These are phyloP conservation scores for Megathymus violae DNA, from an alignment of 1,140 invertebrate species.

Conservation along the genomic window DNA sequence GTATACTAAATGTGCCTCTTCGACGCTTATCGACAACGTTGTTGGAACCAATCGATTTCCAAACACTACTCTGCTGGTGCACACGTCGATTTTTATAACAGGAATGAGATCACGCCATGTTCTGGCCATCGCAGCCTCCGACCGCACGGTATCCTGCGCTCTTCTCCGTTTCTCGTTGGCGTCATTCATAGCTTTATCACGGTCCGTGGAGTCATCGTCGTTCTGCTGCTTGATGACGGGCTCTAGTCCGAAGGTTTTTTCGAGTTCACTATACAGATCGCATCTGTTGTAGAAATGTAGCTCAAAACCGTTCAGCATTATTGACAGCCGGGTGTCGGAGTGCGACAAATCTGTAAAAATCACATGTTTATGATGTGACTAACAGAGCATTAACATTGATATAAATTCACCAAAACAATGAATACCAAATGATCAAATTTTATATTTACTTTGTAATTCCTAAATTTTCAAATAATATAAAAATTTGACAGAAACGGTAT, in stretches of 20 bases:
- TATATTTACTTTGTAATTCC: no score
- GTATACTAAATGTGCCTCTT: conserved; percentile 97
- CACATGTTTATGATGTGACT: neutral
- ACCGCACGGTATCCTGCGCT: conserved; percentile 87
- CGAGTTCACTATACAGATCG: conserved; percentile 93
- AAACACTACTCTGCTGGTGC: conserved; percentile 95
- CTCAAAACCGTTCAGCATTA: conserved; percentile 98
- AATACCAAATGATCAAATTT: no score
- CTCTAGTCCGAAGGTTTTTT: conserved; percentile 94
- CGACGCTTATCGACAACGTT: conserved; percentile 95
- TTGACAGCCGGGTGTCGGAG: conserved; percentile 95
- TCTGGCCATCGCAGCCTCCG: conserved; percentile 90
- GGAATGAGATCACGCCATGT: conserved; percentile 98
- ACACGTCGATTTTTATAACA: conserved; percentile 97
- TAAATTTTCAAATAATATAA: no score
- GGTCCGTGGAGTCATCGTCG: conserved; percentile 74
- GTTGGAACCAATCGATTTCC: conserved; percentile 98
- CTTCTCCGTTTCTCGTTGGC: conserved; percentile 84
- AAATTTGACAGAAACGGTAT: no score
- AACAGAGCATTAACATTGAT: no score
- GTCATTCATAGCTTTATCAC: conserved; percentile 85
- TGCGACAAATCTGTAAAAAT: conserved; percentile 94
- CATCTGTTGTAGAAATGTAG: conserved; percentile 98
- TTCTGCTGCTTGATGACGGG: conserved; percentile 88
- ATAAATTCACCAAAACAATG: no score